Conservation (phyloP, 2,113 vertebrate genomes). For the Lathamus discolor region DNA sequence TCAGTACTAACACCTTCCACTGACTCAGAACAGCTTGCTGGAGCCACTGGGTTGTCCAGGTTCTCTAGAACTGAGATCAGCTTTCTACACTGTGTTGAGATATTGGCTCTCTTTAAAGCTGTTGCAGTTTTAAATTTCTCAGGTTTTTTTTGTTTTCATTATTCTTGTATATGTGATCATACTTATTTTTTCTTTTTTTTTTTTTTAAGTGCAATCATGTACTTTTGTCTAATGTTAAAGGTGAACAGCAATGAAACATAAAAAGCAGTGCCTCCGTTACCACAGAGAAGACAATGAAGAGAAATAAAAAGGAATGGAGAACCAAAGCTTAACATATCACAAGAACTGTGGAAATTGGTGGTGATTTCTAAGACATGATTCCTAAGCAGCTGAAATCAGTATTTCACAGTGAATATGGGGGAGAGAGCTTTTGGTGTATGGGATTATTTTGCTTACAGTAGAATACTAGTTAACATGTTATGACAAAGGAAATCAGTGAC, state of each 20-base stretch:
- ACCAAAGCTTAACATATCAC: background rate
- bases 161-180: background rate
- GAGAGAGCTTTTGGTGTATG: background rate
- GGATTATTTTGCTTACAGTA: background rate
- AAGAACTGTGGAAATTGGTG: background rate
- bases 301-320: background rate
- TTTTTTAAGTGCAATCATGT: background rate
- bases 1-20: background rate
- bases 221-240: background rate
- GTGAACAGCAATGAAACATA: background rate
- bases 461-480: background rate
- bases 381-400: background rate
- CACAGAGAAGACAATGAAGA: background rate
- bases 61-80: background rate
- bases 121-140: background rate
- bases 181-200: background rate
- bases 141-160: background rate
- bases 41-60: background rate
- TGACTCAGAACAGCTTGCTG: constrained; percentile 13
- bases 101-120: background rate
- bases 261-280: background rate
- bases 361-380: background rate
- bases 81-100: background rate
- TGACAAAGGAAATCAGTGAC: background rate
- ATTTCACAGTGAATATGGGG: background rate